Evolutionary conservation across 2,888 invertebrate species (phyloP).

Genomic region (Copidosoma aretas): DNA sequence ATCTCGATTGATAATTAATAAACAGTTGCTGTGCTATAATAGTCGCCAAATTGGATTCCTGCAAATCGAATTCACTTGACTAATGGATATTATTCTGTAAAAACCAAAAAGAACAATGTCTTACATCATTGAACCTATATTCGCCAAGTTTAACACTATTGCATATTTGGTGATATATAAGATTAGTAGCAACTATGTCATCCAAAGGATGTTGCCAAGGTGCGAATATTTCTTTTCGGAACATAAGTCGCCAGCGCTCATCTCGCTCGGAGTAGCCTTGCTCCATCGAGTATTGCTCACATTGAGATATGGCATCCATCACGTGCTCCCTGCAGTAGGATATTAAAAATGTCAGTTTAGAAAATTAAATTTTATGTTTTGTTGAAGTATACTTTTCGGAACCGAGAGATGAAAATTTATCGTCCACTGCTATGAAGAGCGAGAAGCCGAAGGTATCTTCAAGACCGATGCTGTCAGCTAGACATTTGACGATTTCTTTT

Average conservation of each 20-base stretch:
- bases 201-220: conserved; percentile 90
- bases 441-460: conserved; percentile 90
- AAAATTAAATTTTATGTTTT: background rate
- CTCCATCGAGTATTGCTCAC: conserved; percentile 94
- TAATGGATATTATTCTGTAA: background rate
- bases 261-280: conserved; percentile 83
- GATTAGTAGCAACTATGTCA: conserved; percentile 82
- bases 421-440: conserved; percentile 86
- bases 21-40: conserved; percentile 91
- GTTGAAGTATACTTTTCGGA: conserved; percentile 43
- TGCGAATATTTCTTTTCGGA: conserved; percentile 87
- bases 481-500: conserved; percentile 81
- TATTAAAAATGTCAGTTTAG: background rate
- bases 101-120: conserved; percentile 11
- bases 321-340: conserved; percentile 75
- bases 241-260: conserved; percentile 88
- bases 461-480: conserved; percentile 78
- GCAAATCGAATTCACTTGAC: background rate
- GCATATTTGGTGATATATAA: conserved; percentile 88
- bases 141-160: conserved; percentile 91
- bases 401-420: conserved; percentile 69
- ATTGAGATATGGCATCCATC: conserved; percentile 95
- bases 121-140: conserved; percentile 76
- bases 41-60: conserved; percentile 85
- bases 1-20: conserved; percentile 76